Evolutionary conservation across 2,888 invertebrate genomes (phyloP).

Genomic region (Hypolimnas misippus): DNA sequence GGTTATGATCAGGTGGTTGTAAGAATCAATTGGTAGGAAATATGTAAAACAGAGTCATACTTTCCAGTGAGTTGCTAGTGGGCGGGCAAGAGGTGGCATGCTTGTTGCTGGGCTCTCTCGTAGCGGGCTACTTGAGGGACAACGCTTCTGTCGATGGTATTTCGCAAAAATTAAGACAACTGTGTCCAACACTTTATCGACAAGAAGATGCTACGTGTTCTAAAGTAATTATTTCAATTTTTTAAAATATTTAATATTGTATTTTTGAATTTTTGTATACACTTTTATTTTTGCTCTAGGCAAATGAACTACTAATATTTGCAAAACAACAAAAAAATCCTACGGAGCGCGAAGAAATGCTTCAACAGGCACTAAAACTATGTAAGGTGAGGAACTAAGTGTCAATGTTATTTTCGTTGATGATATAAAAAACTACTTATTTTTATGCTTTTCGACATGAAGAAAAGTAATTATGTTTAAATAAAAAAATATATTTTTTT

Average conservation of each 20-base stretch:
- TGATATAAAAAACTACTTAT: too few species aligned
- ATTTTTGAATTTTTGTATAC: not conserved
- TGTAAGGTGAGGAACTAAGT: conserved; percentile 85
- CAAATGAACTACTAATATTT: conserved; percentile 93
- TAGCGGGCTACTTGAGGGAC: conserved; percentile 96
- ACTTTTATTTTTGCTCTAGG: conserved; percentile 75
- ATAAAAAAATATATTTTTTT: too few species aligned
- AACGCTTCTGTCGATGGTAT: conserved; percentile 97
- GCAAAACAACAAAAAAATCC: conserved; percentile 90
- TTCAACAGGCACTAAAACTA: conserved; percentile 91
- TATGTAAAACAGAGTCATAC: too few species aligned
- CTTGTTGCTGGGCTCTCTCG: conserved; percentile 91
- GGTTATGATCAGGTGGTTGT: too few species aligned
- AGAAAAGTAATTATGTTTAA: too few species aligned
- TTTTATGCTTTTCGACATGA: too few species aligned
- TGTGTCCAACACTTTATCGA: conserved; percentile 96
- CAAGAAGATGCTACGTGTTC: conserved; percentile 98
- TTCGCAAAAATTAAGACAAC: conserved; percentile 92
- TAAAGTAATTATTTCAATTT: conserved; percentile 85
- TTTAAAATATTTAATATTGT: not conserved
- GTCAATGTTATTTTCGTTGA: not conserved
- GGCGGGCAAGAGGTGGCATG: conserved; percentile 87
- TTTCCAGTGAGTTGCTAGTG: conserved; percentile 88
- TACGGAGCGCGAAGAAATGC: conserved; percentile 90
- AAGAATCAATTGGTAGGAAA: too few species aligned